phyloP scores from a whole-genome alignment of 1,140 invertebrate species.

The Paracyclopina nana region DNA sequence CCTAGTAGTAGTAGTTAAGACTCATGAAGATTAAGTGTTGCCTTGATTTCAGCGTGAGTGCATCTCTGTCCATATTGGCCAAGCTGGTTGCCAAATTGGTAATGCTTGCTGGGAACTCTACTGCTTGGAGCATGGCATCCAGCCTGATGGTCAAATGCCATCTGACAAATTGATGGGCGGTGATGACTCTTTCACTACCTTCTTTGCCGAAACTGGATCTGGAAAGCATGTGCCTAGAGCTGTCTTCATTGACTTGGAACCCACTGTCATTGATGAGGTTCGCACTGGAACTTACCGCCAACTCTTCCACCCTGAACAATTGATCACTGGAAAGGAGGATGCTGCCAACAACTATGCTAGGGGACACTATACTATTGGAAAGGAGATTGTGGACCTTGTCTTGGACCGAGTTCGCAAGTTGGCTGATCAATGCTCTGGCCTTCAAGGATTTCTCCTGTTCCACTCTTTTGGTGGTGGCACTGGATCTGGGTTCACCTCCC shows the following conservation, averaged over 20 bases:
- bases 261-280: constrained; percentile 30
- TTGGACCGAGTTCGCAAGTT: constrained; percentile 33
- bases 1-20: too few relatives aligned
- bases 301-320: constrained; percentile 34
- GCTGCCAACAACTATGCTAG: constrained; percentile 36
- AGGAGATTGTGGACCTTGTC: constrained; percentile 30
- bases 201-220: constrained; percentile 36
- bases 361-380: constrained; percentile 38
- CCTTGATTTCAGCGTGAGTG: constrained; percentile 34
- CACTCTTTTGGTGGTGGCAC: constrained; percentile 33
- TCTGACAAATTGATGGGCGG: constrained; percentile 31
- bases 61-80: constrained; percentile 44
- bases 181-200: not conserved
- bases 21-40: not conserved
- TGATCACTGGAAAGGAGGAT: constrained; percentile 39
- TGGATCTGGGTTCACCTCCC: constrained; percentile 31
- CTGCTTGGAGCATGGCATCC: constrained; percentile 41
- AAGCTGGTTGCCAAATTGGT: constrained; percentile 56
- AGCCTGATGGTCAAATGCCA: constrained; percentile 61
- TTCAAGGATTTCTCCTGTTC: constrained; percentile 40
- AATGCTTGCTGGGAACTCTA: constrained; percentile 63
- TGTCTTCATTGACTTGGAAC: constrained; percentile 61
- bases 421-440: constrained; percentile 52
- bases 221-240: constrained; percentile 46
- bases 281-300: constrained; percentile 31